Base-by-base conservation (phyloP, 2,797 vertebrate genomes). In the Platalea minor region DNA sequence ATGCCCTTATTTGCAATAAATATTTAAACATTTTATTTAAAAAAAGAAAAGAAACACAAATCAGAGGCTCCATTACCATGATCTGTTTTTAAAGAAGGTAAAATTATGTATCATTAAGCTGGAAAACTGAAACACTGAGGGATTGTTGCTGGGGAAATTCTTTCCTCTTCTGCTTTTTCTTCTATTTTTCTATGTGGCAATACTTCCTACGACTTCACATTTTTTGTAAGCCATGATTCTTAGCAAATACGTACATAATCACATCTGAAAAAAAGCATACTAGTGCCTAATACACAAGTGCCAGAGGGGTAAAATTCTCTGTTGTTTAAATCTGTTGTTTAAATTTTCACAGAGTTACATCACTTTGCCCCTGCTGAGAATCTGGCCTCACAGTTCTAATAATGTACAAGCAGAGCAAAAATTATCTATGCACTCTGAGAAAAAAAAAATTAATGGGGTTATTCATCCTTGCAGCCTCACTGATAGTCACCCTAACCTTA, bases 1-100 rank as follows among this genome's bases (percentile, higher is more conserved):
- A 81, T 50, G 41, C 29, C 29, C 12, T 82, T 82, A 68, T 91
- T 90, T 85, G 59, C 37, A 95, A 94, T 83, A 93, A 96, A 76
- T 87, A 74, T 68, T 92, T 96, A 92, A 92, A 56, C n/a, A 74
- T 91, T 82, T 68, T 85, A 53, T 91, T 85, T 20, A 11, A 61
- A 67, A 57, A 72, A 64, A 61, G 2, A 20, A 70, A 81, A 39
- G 24, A 54, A 78, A 59, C 11, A 74, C 8, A 84, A 88, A 89
- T 89, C 51, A 83, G 57, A 59, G 9, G 20, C 10, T 46, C 28
- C 11, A 59, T 86, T 93, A 83, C 50, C 13, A 76, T 48, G 16
- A 88, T 39, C 73, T 92, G 17, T 59, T 94, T 94, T 72, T 78
- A 81, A 86, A 91, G 48, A 88, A 93, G 11, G 10, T 81, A 77